A percentile compares a stretch with the other conserved stretches of the same genome.
Conservation (phyloP, 2,888 invertebrate species). For the Cosmorhoe ocellata region DNA sequence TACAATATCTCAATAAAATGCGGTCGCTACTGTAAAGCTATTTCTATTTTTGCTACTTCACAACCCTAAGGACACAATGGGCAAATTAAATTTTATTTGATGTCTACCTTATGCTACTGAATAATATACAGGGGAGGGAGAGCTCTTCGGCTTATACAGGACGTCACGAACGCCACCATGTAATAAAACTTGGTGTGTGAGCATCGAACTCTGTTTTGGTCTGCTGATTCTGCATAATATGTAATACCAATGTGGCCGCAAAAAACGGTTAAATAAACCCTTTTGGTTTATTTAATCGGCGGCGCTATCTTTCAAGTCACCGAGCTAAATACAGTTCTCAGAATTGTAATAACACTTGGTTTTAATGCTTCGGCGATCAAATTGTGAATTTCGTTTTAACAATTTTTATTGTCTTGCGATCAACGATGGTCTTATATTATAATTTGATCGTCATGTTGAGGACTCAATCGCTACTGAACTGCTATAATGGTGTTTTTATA, state of each 20-base stretch:
- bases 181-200: conserved; percentile 36
- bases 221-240: conserved; percentile 61
- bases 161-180: conserved; percentile 61
- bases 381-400: conserved; percentile 22
- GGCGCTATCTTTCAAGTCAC: conserved; percentile 65
- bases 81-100: conserved; percentile 74
- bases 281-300: conserved; percentile 50
- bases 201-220: conserved; percentile 60
- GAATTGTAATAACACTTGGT: conserved; percentile 37
- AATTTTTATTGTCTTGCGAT: conserved; percentile 21
- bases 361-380: conserved; percentile 31
- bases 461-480: conserved; percentile 20
- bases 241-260: conserved; percentile 57
- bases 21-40: conserved; percentile 27
- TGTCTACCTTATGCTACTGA: conserved; percentile 61
- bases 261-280: conserved; percentile 59
- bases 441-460: conserved; percentile 24
- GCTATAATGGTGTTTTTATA: conserved; percentile 6
- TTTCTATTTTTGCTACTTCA: conserved; percentile 35
- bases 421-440: no score
- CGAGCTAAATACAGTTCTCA: conserved; percentile 42
- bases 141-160: conserved; percentile 65
- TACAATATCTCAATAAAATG: conserved; percentile 28
- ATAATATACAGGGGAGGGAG: conserved; percentile 40
- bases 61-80: conserved; percentile 57